Evolutionary conservation across 2,113 vertebrate genomes (phyloP).

Genomic region (Leucopsar rothschildi): DNA sequence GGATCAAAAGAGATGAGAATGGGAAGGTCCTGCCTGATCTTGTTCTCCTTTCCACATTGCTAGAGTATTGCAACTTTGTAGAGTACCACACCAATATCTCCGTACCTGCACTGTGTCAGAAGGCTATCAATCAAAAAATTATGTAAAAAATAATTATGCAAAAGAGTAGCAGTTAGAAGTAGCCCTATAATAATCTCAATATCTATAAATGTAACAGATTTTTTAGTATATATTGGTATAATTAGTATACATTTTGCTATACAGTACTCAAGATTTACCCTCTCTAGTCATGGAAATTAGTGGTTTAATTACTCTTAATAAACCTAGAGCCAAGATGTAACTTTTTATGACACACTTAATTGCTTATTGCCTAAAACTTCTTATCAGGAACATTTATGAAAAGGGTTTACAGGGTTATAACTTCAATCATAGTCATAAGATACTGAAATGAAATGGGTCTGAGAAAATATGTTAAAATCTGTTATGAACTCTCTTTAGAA

Average conservation of each 20-base stretch:
- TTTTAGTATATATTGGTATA: neutral
- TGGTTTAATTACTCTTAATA: neutral
- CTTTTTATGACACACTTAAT: neutral
- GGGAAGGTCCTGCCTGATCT: neutral
- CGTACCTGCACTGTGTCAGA: neutral
- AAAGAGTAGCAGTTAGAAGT: neutral
- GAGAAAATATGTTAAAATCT: neutral
- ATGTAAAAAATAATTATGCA: neutral
- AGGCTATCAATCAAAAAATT: neutral
- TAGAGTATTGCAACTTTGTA: fast-evolving
- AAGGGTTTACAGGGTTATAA: neutral
- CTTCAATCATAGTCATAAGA: neutral
- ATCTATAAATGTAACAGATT: neutral
- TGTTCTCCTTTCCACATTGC: neutral
- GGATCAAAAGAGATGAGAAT: neutral
- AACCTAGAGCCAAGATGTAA: neutral
- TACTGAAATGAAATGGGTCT: neutral
- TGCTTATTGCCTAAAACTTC: neutral
- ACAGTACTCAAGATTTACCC: neutral
- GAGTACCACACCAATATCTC: fast-evolving
- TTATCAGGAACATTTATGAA: neutral
- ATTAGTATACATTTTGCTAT: neutral
- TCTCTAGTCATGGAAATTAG: neutral
- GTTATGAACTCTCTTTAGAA: neutral
- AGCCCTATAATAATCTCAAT: neutral